Evolutionary conservation across 1,140 invertebrate species (phyloP).

Genomic region (Samia ricini): DNA sequence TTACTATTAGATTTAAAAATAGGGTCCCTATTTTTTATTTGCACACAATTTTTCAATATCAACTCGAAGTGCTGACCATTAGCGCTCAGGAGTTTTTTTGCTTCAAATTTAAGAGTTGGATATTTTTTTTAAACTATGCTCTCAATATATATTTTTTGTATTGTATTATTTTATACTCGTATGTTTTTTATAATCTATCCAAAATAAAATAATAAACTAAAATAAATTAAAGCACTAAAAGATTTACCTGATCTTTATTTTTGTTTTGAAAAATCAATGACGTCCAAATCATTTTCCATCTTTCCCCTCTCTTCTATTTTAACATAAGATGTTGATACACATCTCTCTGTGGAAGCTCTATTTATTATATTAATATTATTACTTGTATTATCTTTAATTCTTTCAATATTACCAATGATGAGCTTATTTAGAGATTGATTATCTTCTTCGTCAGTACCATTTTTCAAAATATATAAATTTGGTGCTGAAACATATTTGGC

Average conservation of each 20-base stretch:
- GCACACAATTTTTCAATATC: too few relatives aligned
- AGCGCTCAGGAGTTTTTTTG: too few relatives aligned
- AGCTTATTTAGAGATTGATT: too few relatives aligned
- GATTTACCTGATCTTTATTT: not conserved
- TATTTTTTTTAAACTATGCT: too few relatives aligned
- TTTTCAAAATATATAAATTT: not conserved
- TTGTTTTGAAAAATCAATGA: not conserved
- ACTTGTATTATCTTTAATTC: not conserved
- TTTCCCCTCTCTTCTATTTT: not conserved
- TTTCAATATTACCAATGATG: not conserved
- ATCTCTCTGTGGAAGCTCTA: not conserved
- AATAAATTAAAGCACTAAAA: too few relatives aligned
- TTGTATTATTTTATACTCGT: not conserved
- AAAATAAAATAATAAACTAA: not conserved
- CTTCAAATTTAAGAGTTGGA: too few relatives aligned
- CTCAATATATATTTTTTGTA: not conserved
- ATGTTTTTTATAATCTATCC: not conserved
- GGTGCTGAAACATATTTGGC: not conserved
- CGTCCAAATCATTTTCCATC: not conserved
- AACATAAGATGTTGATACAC: not conserved
- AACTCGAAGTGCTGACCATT: too few relatives aligned
- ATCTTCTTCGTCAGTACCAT: not conserved
- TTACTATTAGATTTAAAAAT: too few relatives aligned
- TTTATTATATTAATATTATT: not conserved
- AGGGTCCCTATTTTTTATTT: too few relatives aligned